Base-by-base conservation (phyloP, 2,113 vertebrate genomes). In the Microtus ochrogaster region DNA sequence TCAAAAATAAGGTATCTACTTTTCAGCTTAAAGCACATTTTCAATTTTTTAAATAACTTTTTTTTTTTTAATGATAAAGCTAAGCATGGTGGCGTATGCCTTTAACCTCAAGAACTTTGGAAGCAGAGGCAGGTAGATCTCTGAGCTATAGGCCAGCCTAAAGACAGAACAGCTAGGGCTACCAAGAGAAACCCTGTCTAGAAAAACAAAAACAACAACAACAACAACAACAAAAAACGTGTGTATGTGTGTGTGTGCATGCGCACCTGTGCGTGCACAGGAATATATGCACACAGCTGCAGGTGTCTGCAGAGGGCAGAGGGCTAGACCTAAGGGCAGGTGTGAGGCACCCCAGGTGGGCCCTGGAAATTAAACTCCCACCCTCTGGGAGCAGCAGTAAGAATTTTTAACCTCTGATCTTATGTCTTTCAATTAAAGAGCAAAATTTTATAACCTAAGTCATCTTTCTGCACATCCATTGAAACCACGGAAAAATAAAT, bases 351-450 rank as follows among this genome's bases (percentile, higher is more conserved):
- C 2, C 55, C 79, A 39, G 36, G 12, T 28, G 22, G n/a, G 79
- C 39, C 2, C 79, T 39, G 24, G 55, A 1, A 16, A 61, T 61
- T 61, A 39, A 61, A 39, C 33, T 55, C 19, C 10, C 22, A 0
- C 24, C 49, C 33, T 55, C 49, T 33, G 49, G 30, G 22, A 55
- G 33, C 47, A 24, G 10, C 33, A 30, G 24, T 47, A 16, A 81
- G 33, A 55, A 36, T 81, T 55, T 81, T 58, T 81, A 61, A 28
- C 55, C n/a, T 61, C 79, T 28, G 55, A 39, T 21, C 12, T 24
- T n/a, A 44, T 21, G 47, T 10, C 10, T 81, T 70, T 94, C 92
- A 49, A 7, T 88, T 91, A 72, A 92, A 94, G 81, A 94, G 21
- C 58, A 88, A 94, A 44, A 52, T 52, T 66, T 87, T 86, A 47